These are phyloP conservation scores for Ophion costatus DNA, from an alignment of 2,888 invertebrate species.

Conservation along the genomic window DNA sequence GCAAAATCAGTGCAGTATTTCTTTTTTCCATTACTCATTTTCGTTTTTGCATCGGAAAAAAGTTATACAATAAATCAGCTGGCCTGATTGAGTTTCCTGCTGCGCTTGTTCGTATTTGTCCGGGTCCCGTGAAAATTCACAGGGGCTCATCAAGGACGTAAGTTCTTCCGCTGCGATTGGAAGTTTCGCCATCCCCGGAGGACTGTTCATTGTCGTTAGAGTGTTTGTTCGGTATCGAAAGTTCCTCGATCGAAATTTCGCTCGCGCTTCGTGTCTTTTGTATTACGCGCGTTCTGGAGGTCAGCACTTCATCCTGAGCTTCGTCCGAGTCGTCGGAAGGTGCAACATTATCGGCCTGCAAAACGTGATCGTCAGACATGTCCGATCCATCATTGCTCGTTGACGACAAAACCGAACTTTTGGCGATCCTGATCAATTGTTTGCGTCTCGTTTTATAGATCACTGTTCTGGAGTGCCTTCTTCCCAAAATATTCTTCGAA, in stretches of 20 bases:
- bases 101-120: not conserved
- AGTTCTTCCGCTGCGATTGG: constrained; percentile 39
- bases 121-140: not conserved
- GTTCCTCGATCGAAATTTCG: constrained; percentile 15
- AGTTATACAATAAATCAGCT: not conserved
- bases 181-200: constrained; percentile 19
- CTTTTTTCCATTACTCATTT: too few relatives aligned
- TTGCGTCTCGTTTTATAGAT: not conserved
- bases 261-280: constrained; percentile 6
- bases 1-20: too few relatives aligned
- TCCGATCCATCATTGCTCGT: not conserved
- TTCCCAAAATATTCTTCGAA: not conserved
- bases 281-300: constrained; percentile 53
- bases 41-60: not conserved
- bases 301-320: constrained; percentile 27
- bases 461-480: not conserved
- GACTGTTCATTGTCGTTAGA: not conserved
- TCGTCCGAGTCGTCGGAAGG: constrained; percentile 23
- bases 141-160: constrained; percentile 37
- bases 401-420: not conserved
- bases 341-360: not conserved
- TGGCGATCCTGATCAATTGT: not conserved
- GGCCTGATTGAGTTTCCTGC: not conserved
- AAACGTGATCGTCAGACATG: constrained; percentile 1
- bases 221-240: constrained; percentile 3